phyloP scores from a whole-genome alignment of 2,113 vertebrate genomes.

The Oncorhynchus mykiss region DNA sequence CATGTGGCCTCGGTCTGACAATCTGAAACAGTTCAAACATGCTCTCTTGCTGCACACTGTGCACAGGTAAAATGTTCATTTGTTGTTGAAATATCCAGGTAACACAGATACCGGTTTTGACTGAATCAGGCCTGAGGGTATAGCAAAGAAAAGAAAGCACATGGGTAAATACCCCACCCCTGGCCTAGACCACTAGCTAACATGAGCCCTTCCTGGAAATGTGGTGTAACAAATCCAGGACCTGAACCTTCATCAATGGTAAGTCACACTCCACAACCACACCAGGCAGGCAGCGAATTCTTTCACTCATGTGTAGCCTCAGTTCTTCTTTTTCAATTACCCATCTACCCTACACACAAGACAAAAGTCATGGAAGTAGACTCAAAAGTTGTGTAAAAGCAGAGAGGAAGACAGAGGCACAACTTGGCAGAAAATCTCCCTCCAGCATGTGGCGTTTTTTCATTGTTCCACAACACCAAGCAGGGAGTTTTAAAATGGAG shows the following conservation, averaged over 20 bases:
- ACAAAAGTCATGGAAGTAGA: too few relatives aligned
- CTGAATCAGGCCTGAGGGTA: not conserved
- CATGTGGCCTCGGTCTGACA: too few relatives aligned
- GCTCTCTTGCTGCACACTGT: too few relatives aligned
- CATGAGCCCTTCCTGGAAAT: constrained; percentile 62
- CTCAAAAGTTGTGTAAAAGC: too few relatives aligned
- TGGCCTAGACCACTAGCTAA: constrained; percentile 35
- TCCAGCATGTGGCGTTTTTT: too few relatives aligned
- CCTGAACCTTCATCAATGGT: constrained; percentile 64
- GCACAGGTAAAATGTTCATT: not conserved
- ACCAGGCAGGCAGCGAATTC: constrained; percentile 57
- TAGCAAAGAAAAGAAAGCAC: too few relatives aligned
- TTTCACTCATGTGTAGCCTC: constrained; percentile 41
- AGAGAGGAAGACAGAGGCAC: too few relatives aligned
- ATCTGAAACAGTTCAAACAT: too few relatives aligned
- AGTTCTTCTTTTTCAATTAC: constrained; percentile 4
- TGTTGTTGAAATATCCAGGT: not conserved
- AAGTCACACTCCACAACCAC: constrained; percentile 46
- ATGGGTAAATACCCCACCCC: not conserved
- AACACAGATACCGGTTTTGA: not conserved
- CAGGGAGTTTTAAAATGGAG: too few relatives aligned
- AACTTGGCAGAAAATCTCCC: too few relatives aligned
- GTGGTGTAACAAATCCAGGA: constrained; percentile 47
- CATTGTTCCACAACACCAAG: too few relatives aligned
- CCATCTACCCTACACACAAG: too few relatives aligned